phyloP scores from a whole-genome alignment of 2,113 vertebrate species.

The Heterotilapia buettikoferi region DNA sequence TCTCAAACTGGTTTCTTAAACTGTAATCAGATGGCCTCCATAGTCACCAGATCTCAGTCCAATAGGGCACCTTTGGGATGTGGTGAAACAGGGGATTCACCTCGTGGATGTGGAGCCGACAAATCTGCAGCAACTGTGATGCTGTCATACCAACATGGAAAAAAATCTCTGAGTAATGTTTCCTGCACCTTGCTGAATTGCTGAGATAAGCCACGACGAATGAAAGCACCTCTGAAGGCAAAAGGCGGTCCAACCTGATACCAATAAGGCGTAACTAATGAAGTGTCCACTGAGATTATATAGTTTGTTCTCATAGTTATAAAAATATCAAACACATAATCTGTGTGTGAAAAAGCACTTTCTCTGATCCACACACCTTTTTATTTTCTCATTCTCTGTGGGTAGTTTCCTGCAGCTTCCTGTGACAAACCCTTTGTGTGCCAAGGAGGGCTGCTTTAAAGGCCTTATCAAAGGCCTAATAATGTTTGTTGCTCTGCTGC shows the following conservation, averaged over 20 bases:
- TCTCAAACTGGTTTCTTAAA: background rate
- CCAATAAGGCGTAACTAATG: background rate
- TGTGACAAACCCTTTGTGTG: constrained; percentile 20
- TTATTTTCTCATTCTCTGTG: background rate
- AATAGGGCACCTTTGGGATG: background rate
- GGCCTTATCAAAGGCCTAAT: constrained; percentile 54
- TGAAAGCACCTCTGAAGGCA: background rate
- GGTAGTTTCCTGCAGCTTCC: constrained; percentile 32
- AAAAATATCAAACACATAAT: background rate
- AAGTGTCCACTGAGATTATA: background rate
- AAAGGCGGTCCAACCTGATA: background rate
- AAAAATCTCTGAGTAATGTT: background rate
- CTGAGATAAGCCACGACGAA: background rate
- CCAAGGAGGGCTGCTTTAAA: background rate
- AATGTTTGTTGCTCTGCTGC: constrained; percentile 19
- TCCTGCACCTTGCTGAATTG: background rate
- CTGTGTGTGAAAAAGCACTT: constrained; percentile 4
- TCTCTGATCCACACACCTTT: background rate
- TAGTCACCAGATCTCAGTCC: background rate
- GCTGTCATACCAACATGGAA: background rate
- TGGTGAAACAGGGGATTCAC: background rate
- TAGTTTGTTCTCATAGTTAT: background rate
- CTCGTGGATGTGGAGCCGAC: background rate
- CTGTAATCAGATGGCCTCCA: background rate
- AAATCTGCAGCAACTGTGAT: background rate